phyloP scores from a whole-genome alignment of 2,888 invertebrate species.

The Cephus sareptanus region DNA sequence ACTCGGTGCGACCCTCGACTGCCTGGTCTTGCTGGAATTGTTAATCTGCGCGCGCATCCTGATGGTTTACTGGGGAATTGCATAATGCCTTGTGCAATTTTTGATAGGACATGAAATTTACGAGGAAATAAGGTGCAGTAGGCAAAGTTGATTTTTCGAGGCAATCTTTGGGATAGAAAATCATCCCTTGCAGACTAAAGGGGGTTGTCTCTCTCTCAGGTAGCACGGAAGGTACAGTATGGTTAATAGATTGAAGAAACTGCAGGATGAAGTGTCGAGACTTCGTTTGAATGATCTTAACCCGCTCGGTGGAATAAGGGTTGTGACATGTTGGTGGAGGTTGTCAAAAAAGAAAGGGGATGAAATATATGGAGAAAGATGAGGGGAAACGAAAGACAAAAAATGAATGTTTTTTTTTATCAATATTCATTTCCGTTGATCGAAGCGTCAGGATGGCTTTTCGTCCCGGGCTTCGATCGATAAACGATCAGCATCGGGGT shows the following conservation, averaged over 20 bases:
- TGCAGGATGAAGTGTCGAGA: too few relatives aligned
- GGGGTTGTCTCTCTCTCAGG: not conserved
- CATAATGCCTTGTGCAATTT: conserved; percentile 17
- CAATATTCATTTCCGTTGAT: not conserved
- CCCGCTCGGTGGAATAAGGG: not conserved
- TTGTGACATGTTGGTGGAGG: not conserved
- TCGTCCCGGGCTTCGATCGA: not conserved
- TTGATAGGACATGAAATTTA: not conserved
- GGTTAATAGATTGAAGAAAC: too few relatives aligned
- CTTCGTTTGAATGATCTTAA: not conserved
- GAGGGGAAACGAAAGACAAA: not conserved
- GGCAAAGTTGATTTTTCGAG: not conserved
- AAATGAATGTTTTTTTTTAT: not conserved
- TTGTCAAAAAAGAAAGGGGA: not conserved
- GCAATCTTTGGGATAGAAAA: not conserved
- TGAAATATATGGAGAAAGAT: not conserved
- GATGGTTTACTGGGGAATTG: conserved; percentile 39
- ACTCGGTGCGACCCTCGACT: not conserved
- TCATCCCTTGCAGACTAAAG: not conserved
- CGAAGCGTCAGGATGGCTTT: not conserved
- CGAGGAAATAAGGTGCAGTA: not conserved
- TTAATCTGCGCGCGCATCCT: conserved; percentile 24
- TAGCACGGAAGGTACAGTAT: too few relatives aligned
- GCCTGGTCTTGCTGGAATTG: conserved; percentile 9
- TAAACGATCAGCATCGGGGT: not conserved